A percentile compares a stretch with the other conserved stretches of the same genome.
Conservation (phyloP, 2,888 invertebrate species). For the Aphrophora alni region DNA sequence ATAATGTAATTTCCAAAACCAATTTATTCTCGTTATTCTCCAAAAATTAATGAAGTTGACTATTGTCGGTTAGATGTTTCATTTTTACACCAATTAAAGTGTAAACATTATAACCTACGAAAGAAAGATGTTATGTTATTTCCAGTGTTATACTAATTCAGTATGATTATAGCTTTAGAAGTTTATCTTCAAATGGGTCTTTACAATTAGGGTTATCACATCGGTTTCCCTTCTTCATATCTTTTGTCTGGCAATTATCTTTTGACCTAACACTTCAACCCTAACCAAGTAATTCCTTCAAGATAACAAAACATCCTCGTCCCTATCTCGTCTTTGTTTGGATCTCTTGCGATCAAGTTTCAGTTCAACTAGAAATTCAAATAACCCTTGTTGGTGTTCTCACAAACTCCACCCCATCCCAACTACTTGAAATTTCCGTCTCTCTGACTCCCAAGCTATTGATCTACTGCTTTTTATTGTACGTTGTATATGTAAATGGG, state of each 20-base stretch:
- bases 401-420: neutral
- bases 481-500: neutral
- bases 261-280: neutral
- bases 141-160: no score
- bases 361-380: neutral
- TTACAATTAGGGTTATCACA: no score
- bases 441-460: neutral
- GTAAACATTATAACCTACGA: no score
- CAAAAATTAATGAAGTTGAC: no score
- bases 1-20: no score
- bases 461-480: neutral
- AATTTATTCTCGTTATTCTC: no score
- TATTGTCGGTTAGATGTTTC: no score
- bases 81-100: no score
- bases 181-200: no score
- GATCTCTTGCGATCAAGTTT: neutral
- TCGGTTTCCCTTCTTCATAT: neutral
- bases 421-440: neutral
- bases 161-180: no score
- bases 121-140: no score
- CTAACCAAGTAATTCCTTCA: neutral
- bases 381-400: neutral
- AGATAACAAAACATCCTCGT: neutral
- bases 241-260: neutral
- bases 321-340: neutral